Percentiles rank a stretch among this genome's conserved stretches.
These are phyloP conservation scores for Ernsta delagoae DNA, from an alignment of 2,888 invertebrate genomes.

Conservation along the genomic window DNA sequence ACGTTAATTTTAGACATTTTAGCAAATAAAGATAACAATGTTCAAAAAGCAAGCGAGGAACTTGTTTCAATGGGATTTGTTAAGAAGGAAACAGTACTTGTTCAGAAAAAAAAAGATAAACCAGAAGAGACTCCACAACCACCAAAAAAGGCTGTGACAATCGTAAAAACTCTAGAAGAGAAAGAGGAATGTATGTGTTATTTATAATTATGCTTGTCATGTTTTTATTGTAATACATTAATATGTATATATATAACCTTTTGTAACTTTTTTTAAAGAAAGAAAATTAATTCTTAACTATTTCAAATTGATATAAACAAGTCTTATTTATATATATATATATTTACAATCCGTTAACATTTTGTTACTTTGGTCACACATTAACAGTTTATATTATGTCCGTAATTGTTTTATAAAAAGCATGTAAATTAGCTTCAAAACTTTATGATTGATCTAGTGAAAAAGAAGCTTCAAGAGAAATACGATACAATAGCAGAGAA, in stretches of 20 bases:
- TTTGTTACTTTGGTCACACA: too few species aligned
- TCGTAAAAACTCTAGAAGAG: conserved; percentile 88
- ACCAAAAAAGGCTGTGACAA: conserved; percentile 83
- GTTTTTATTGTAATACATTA: too few species aligned
- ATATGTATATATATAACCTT: too few species aligned
- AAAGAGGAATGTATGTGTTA: conserved; percentile 87
- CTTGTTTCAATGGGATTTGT: conserved; percentile 92
- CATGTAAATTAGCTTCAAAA: neutral
- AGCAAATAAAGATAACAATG: conserved; percentile 95
- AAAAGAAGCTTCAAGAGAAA: conserved; percentile 87
- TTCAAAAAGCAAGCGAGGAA: conserved; percentile 93
- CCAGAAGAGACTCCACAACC: conserved; percentile 59
- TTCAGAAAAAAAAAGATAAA: conserved; percentile 53
- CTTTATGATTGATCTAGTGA: conserved; percentile 81
- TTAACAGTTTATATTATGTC: too few species aligned
- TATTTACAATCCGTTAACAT: too few species aligned
- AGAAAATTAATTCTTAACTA: too few species aligned
- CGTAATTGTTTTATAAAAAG: neutral
- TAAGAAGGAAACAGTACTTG: conserved; percentile 87
- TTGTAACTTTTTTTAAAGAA: too few species aligned
- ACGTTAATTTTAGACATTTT: conserved; percentile 93
- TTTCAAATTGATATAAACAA: too few species aligned
- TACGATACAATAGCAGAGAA: conserved; percentile 92
- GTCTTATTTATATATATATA: too few species aligned
- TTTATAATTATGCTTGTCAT: neutral